Evolutionary conservation across 2,888 invertebrate species (phyloP).

Genomic region (Netelia virgata): DNA sequence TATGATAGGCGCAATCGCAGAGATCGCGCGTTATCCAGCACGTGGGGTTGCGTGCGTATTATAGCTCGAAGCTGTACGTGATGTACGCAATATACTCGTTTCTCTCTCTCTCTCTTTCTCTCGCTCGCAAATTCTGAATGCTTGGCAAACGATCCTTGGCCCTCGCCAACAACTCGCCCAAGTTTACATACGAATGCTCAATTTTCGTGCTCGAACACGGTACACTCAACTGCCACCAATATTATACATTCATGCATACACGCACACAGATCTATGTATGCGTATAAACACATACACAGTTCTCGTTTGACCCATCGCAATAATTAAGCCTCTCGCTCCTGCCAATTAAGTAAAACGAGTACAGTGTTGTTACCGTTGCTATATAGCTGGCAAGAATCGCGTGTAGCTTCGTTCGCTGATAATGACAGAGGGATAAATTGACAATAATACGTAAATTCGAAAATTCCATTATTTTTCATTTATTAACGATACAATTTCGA

Average conservation of each 20-base stretch:
- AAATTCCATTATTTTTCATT: no score
- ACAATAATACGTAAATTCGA: neutral
- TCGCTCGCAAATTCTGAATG: constrained; percentile 47
- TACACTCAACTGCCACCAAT: constrained; percentile 49
- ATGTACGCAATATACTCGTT: constrained; percentile 2
- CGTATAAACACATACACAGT: neutral
- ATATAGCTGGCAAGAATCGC: constrained; percentile 13
- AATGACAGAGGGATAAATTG: neutral
- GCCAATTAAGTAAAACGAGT: constrained; percentile 52
- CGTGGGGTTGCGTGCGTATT: constrained; percentile 30
- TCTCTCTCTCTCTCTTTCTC: neutral
- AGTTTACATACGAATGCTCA: constrained; percentile 83
- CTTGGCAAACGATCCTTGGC: constrained; percentile 53
- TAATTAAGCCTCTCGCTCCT: constrained; percentile 38
- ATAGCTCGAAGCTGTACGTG: constrained; percentile 24
- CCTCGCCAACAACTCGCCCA: constrained; percentile 67
- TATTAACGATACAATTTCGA: no score
- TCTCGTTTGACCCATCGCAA: constrained; percentile 30
- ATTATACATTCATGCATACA: constrained; percentile 8
- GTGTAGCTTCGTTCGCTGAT: neutral
- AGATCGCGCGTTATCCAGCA: constrained; percentile 39
- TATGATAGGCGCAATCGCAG: constrained; percentile 46
- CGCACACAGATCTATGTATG: neutral
- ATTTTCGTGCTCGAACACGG: constrained; percentile 72
- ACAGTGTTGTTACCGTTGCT: constrained; percentile 29